Percentiles rank a stretch among this genome's conserved stretches.
Conservation (phyloP, 2,113 vertebrate species). For the Mus musculus region GRCm39 chr4:124124001-124124500, state of each 20-base stretch:
- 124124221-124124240: not conserved
- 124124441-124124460: accelerated
- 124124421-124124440: not conserved
- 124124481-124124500: not conserved
- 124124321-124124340: conserved; percentile 5
- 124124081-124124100: not conserved
- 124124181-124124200: not conserved
- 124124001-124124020: not conserved
- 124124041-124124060: not conserved
- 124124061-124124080: not conserved
- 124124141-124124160: not conserved
- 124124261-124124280: not conserved
- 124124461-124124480: not conserved
- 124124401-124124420: not conserved
- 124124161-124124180: not conserved
- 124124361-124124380: conserved; percentile 17
- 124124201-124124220: accelerated
- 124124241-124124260: not conserved
- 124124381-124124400: not conserved
- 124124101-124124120: conserved; percentile 25
- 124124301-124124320: conserved; percentile 27
- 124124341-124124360: not conserved
- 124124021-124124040: not conserved
- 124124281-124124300: not conserved
- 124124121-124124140: not conserved